These are phyloP conservation scores for Capricornis sumatraensis DNA, from an alignment of 2,113 vertebrate species.

Conservation along the genomic window DNA sequence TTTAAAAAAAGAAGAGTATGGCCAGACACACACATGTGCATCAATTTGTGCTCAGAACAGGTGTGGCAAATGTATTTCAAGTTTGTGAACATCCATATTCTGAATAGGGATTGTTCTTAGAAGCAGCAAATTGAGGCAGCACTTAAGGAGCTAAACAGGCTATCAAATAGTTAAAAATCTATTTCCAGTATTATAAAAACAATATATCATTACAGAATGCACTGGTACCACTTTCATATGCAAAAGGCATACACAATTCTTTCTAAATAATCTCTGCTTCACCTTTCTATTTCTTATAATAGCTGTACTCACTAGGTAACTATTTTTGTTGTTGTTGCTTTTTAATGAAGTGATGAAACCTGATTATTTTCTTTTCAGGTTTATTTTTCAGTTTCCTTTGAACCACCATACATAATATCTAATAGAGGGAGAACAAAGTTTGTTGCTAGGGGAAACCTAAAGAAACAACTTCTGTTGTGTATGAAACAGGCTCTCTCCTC, in stretches of 20 bases:
- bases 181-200: background rate
- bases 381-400: slow-evolving; percentile 32
- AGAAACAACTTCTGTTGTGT: background rate
- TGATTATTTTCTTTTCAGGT: background rate
- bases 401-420: background rate
- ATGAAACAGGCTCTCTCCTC: background rate
- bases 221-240: background rate
- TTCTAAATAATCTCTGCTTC: background rate
- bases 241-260: background rate
- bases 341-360: background rate
- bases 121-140: background rate
- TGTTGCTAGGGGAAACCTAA: slow-evolving; percentile 44
- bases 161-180: background rate
- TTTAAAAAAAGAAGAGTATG: background rate
- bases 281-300: background rate
- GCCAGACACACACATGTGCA: background rate
- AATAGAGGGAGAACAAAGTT: background rate
- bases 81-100: accelerated
- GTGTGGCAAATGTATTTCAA: background rate
- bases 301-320: background rate
- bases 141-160: background rate
- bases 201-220: background rate
- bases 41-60: background rate
- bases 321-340: background rate
- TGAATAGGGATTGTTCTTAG: background rate